Base-by-base conservation (phyloP, 2,888 invertebrate species). In the Diarsia brunnea region DNA sequence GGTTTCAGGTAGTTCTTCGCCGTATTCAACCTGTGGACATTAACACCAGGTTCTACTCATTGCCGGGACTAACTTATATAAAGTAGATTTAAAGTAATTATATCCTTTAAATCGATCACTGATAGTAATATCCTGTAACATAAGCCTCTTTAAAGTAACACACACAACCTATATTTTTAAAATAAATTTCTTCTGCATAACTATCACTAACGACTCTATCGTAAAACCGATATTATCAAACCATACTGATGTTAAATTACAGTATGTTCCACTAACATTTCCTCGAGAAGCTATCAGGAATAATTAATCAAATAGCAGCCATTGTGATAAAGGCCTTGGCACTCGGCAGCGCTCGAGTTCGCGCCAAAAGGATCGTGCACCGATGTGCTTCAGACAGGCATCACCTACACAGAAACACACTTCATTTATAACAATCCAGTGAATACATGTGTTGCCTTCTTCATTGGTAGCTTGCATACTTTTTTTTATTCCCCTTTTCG, bases 241-340 rank as follows among this genome's bases (percentile, higher is more conserved):
- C 16, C 31, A 0, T n/a, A 19, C 24, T 45, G n/a, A 79, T 51
- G 31, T 19, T 31, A 80, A 66, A 75, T 61, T 12, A 66, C 43
- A 43, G 38, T 58, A 70, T 47, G 51, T 21, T 72, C 19, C n/a
- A 49, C 38, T 55, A 68, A 66, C 68, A 69, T 73, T 82, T 69
- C 65, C 61, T 69, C 7, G 61, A 73, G 82, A 66, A 69, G 69
- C 65, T 78, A 81, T 81, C 82, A 77, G 67, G 77, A 82, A 78
- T 81, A 73, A 77, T 78, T 78, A 73, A 78, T 81, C 82, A 82
- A 81, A 73, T 69, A 51, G 82, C 73, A 73, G 61, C 61, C 58
- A 78, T 78, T 82, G 78, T 73, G 78, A 82, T 66, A 82, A 82
- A 82, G 66, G 61, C 73, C 73, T 81, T 81, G 78, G 82, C 82